These are phyloP conservation scores for Hydropsyche tenuis DNA, from an alignment of 1,140 invertebrate genomes.

Conservation along the genomic window DNA sequence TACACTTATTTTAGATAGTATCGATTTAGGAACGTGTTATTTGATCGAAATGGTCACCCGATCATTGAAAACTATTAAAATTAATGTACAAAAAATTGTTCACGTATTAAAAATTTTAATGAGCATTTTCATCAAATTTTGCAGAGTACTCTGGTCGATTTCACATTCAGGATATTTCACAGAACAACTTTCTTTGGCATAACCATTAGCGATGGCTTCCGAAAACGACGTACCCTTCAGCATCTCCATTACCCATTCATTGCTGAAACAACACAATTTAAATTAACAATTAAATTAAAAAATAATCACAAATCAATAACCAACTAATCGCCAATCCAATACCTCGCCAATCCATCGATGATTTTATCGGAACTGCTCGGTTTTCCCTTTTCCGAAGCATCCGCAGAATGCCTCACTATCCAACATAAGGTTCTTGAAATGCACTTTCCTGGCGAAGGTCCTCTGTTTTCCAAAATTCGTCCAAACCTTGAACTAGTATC, in stretches of 20 bases:
- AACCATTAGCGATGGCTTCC: constrained; percentile 37
- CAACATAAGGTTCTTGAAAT: constrained; percentile 23
- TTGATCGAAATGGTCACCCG: no score
- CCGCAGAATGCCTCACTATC: constrained; percentile 13
- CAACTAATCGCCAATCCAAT: no score
- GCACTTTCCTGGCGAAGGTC: constrained; percentile 30
- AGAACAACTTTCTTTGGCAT: constrained; percentile 40
- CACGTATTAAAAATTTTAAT: not conserved
- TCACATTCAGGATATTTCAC: constrained; percentile 41
- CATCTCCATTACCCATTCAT: constrained; percentile 40
- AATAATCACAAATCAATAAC: no score
- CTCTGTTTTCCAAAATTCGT: constrained; percentile 23
- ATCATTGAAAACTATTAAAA: no score
- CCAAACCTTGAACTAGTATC: not conserved
- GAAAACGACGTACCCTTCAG: constrained; percentile 37
- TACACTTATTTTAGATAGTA: no score
- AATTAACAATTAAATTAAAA: no score
- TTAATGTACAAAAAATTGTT: no score
- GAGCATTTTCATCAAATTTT: constrained; percentile 21
- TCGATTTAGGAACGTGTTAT: no score
- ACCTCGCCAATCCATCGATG: constrained; percentile 44
- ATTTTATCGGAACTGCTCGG: constrained; percentile 44
- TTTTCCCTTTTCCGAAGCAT: constrained; percentile 18
- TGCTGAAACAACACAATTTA: constrained; percentile 44
- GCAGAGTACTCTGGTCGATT: constrained; percentile 39